Evolutionary conservation across 2,113 vertebrate species (phyloP), one percentile per base, ranked within the genome.

Genomic region (Etheostoma spectabile): DNA sequence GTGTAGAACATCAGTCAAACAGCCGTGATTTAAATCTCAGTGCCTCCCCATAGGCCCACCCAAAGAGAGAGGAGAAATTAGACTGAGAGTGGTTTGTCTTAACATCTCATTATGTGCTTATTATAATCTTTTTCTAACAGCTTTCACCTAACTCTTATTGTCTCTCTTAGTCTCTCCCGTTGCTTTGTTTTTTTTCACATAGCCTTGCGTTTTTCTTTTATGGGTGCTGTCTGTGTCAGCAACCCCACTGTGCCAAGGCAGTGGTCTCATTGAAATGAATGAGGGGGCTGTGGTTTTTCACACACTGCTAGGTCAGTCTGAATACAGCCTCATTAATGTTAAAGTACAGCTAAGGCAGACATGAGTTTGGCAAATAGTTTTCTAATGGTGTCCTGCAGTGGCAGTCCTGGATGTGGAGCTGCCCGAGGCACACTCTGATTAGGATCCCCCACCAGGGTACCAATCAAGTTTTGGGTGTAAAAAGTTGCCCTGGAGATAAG

Each of bases 1-100:
- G 88, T 91, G 89, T 92, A 91, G 70, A 91, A 66, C 83, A 86
- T 51, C 60, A 83, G 88, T 91, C 82, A 91, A 88, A 94, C 89
- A 90, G 80, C 76, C 56, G 51, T 89, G 67, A 92, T 86, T 93
- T 82, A 89, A 88, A 86, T 82, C 67, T 81, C 70, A 82, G 66
- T 55, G 79, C 48, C 77, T 84, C 49, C 52, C 57, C 18, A 11
- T 42, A 19, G 77, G 93, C 86, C 93, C 93, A 93, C 93, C 92
- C 93, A 94, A 84, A 87, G 76, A 90, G 89, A 82, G 30, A 8
- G 67, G 55, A 76, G 64, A 38, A 88, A 84, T 60, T 51, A 64
- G 53, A 68, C 69, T 6, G 15, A 67, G 60, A 70, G 68, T 60
- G 53, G 14, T 80, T 85, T 84, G 42, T 68, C 72, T 68, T 79